These are phyloP conservation scores for Porites cylindrica DNA, from an alignment of 92 coral and sea anemone species.

Conservation along the genomic window DNA sequence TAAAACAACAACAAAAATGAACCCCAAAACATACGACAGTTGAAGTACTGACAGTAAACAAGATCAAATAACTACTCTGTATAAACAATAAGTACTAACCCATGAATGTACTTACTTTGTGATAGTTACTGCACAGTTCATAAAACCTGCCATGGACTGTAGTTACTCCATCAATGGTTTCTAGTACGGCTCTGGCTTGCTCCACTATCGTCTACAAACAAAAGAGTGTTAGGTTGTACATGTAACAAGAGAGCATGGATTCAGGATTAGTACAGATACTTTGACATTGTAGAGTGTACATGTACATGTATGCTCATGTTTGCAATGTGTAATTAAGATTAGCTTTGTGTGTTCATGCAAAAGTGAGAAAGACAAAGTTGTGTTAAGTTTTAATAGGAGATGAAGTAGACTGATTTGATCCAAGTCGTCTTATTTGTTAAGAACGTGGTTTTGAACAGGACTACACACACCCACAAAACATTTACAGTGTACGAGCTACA, in stretches of 20 bases:
- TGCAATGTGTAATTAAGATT: too few species aligned
- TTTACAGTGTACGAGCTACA: too few species aligned
- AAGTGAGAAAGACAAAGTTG: too few species aligned
- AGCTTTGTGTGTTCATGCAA: too few species aligned
- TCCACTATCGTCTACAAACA: constrained; percentile 74
- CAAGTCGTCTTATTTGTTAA: neutral
- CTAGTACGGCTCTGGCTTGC: constrained; percentile 89
- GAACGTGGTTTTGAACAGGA: neutral
- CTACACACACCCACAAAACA: neutral
- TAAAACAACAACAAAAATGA: too few species aligned
- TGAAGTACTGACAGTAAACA: too few species aligned
- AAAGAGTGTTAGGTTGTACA: neutral
- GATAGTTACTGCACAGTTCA: constrained; percentile 89
- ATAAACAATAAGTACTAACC: too few species aligned
- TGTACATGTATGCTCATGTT: too few species aligned
- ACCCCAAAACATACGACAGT: too few species aligned
- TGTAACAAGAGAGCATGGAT: neutral
- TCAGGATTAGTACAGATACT: neutral
- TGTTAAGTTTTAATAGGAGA: too few species aligned
- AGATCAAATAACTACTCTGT: too few species aligned
- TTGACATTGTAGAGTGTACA: too few species aligned
- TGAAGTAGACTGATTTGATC: neutral
- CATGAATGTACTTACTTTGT: constrained; percentile 71
- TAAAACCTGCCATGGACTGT: constrained; percentile 96
- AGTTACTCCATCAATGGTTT: constrained; percentile 96